phyloP scores from a whole-genome alignment of 2,113 vertebrate genomes.

The Genyomyrus donnyi region DNA sequence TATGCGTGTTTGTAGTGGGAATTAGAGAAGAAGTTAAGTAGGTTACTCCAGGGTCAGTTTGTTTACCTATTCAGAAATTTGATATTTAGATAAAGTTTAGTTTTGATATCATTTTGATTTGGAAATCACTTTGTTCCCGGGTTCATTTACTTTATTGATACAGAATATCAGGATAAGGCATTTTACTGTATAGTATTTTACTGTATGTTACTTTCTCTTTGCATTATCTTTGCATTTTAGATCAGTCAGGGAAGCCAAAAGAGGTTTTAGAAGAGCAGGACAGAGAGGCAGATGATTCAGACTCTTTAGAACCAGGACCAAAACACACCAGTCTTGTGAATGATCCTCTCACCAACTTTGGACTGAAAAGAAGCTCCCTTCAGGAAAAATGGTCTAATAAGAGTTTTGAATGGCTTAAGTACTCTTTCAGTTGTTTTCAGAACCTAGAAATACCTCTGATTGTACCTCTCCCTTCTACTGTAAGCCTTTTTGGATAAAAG shows the following conservation, averaged over 20 bases:
- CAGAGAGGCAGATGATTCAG: not conserved
- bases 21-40: not conserved
- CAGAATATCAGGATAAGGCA: not conserved
- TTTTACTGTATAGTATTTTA: not conserved
- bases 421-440: no score
- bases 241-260: not conserved
- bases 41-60: not conserved
- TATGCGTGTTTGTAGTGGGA: not conserved
- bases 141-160: not conserved
- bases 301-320: not conserved
- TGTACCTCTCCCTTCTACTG: no score
- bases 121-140: not conserved
- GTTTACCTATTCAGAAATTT: not conserved
- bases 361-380: not conserved
- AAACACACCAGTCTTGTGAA: not conserved
- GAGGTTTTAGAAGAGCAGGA: not conserved
- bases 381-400: not conserved
- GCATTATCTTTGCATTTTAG: not conserved
- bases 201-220: not conserved
- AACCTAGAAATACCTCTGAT: no score
- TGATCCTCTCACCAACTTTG: not conserved
- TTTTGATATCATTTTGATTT: not conserved
- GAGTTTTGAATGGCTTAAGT: no score
- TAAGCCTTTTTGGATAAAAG: no score
- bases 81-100: not conserved